Evolutionary conservation across 2,797 vertebrate genomes (phyloP), one percentile per base, ranked within the genome.

Genomic region (Falco peregrinus): DNA sequence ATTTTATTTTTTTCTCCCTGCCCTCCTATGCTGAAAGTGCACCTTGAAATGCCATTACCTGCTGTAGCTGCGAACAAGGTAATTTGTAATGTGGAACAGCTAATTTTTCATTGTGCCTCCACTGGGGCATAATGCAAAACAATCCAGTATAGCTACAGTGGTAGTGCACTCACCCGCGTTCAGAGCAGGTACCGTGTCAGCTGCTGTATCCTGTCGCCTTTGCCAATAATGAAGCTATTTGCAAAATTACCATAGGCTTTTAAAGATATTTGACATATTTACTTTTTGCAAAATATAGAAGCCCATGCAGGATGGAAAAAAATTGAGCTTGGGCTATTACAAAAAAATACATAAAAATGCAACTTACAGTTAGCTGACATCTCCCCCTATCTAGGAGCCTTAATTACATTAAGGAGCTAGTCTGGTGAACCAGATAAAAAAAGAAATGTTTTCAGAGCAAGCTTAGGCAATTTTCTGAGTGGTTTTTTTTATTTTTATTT

Each of bases 31-130:
- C 73, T 94, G 13, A 64, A 71, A 69, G 20, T 82, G 79, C 64
- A 93, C 96, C 96, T 98, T 97, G 97, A 97, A 98, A 97, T 96
- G 95, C 93, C 89, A 84, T 97, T 98, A 95, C 89, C 85, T 96
- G 91, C 90, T 92, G 14, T 93, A 96, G 88, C 91, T 87, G 69
- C 95, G 95, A 94, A 60, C 93, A 95, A 97, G 95, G 97, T 97
- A 96, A 97, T 99, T 98, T 98, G 95, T 98, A 98, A 97, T 87
- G 95, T 96, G 77, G 84, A 98, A 74, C 96, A 97, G 97, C 97
- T 98, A 95, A 97, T 98, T 97, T 98, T 98, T 98, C 98, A 97
- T 71, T 89, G 91, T 22, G 15, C 41, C 97, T 98, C 97, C 97
- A 97, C 78, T 90, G 96, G 81, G 97, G 88, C 91, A 81, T 50